These are phyloP conservation scores for Sesia bembeciformis DNA, from an alignment of 2,888 invertebrate genomes.

Conservation along the genomic window DNA sequence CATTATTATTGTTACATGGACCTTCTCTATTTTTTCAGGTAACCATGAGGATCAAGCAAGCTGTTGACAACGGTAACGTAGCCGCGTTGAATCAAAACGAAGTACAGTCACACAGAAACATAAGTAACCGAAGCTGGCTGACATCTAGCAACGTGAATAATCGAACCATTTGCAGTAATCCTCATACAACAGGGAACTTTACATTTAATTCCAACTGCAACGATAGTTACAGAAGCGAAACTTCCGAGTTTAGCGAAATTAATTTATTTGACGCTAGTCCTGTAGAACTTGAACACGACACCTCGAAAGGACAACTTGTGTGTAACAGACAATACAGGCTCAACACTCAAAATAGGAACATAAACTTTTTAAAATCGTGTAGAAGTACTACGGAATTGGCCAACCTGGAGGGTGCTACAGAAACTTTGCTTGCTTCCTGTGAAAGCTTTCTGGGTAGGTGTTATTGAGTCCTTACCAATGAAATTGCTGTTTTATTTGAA, in stretches of 20 bases:
- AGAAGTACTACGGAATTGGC: constrained; percentile 18
- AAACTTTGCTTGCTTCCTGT: constrained; percentile 17
- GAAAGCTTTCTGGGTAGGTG: constrained; percentile 28
- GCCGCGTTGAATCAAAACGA: constrained; percentile 26
- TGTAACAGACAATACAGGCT: constrained; percentile 56
- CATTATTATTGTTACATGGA: too few relatives aligned
- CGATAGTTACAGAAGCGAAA: constrained; percentile 17
- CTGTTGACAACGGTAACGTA: constrained; percentile 51
- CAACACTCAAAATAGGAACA: constrained; percentile 30
- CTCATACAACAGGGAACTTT: background rate
- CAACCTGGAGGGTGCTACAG: constrained; percentile 18
- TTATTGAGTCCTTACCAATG: too few relatives aligned
- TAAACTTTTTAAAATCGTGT: constrained; percentile 19
- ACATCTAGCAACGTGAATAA: constrained; percentile 21
- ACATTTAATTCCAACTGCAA: constrained; percentile 26
- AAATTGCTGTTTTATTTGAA: too few relatives aligned
- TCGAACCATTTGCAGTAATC: constrained; percentile 19
- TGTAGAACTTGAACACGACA: constrained; percentile 14
- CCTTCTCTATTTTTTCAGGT: constrained; percentile 30
- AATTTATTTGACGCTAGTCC: constrained; percentile 23
- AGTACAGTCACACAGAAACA: constrained; percentile 17
- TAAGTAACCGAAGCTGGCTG: constrained; percentile 30
- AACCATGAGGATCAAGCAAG: constrained; percentile 54
- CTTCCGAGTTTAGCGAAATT: constrained; percentile 10
- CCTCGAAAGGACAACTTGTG: constrained; percentile 28